Base-by-base conservation (phyloP, 2,888 invertebrate species). In the Patella depressa region DNA sequence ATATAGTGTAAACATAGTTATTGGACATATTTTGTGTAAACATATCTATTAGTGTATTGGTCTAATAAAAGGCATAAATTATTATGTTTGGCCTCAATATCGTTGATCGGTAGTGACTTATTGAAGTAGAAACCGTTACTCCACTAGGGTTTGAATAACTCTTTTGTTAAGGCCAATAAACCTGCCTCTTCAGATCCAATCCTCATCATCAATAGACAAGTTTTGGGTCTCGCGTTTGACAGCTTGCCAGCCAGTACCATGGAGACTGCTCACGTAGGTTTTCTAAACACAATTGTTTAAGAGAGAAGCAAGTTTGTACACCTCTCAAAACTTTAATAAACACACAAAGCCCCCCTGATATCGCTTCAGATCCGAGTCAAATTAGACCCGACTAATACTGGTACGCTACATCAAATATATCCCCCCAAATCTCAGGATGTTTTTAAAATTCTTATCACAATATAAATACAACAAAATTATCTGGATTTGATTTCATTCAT, bases 71-170 rank as follows among this genome's bases (percentile, higher is more conserved):
- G 45, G 45, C 9, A 45, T 45, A 45, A 45, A 45, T 45, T 45
- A 45, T 65, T 65, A 24, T 65, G 19, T 9, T 19, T 24, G 24
- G 65, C 65, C 24, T 65, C 65, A 14, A 24, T 65, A 65, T 24
- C 0, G 14, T 24, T 19, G 65, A 65, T 65, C 65, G 24, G 65
- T 65, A 24, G 65, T 65, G 65, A 65, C 19, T 65, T 65, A 65
- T 65, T 65, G 65, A 65, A 65, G 65, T 65, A 65, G 65, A 65
- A 65, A 65, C 65, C 65, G 65, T 65, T 65, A 65, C 65, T 65
- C 19, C 12, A 24, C 24, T 19, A 19, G 12, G 24, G 19, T 24
- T 65, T 65, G 19, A 65, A 65, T 65, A 65, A 24, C 19, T 24
- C 65, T 65, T 65, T 65, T 65, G 65, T 65, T 24, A 19, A 11